Conservation (phyloP, 2,888 invertebrate species). For the Epinotia bilunana region DNA sequence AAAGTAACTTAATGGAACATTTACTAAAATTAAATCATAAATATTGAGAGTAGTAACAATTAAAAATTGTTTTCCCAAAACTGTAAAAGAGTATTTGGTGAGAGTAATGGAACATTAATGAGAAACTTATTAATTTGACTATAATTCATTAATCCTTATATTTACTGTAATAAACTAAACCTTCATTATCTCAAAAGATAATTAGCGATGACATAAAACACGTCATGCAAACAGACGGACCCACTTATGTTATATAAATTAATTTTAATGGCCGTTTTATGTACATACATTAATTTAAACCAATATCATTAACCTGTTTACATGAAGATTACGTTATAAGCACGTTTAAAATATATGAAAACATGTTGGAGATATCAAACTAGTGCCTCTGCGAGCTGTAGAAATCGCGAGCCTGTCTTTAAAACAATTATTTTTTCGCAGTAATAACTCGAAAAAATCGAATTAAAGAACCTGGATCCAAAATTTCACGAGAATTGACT, state of each 20-base stretch:
- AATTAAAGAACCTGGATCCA: no score
- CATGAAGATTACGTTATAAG: constrained; percentile 6
- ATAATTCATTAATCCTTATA: neutral
- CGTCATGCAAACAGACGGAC: constrained; percentile 12
- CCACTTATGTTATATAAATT: constrained; percentile 27
- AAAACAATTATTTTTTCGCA: no score
- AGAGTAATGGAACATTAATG: neutral
- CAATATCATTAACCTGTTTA: constrained; percentile 34
- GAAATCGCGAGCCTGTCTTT: no score
- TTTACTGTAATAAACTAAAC: neutral
- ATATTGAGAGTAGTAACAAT: no score
- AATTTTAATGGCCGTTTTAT: constrained; percentile 8
- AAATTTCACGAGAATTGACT: no score
- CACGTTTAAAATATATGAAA: neutral
- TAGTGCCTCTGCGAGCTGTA: no score
- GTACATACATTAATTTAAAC: constrained; percentile 15
- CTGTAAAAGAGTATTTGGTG: no score
- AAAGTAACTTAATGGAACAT: no score
- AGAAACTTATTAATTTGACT: neutral
- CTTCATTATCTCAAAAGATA: neutral
- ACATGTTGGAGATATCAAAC: no score
- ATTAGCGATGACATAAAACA: constrained; percentile 1
- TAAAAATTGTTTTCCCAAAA: no score
- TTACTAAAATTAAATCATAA: no score
- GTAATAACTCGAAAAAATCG: no score